Percentiles rank a stretch among this genome's conserved stretches.
Conservation (phyloP, 2,797 vertebrate genomes). For the Mormyrops boulengeri region DNA sequence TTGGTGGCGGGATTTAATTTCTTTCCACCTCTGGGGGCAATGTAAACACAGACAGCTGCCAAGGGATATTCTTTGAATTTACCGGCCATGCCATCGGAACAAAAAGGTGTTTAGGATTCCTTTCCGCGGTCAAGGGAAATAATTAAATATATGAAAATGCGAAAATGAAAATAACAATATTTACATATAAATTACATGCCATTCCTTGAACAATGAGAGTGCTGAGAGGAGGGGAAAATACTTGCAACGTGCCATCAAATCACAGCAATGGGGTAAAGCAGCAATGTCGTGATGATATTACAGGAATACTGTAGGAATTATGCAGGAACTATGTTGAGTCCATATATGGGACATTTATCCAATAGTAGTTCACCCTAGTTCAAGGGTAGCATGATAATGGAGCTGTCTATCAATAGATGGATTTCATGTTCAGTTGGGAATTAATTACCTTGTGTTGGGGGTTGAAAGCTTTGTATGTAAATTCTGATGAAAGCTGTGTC, state of each 20-base stretch:
- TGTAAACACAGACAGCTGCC: constrained; percentile 5
- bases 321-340: background rate
- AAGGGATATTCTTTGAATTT: background rate
- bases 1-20: background rate
- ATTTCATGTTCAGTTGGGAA: background rate
- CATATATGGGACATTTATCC: background rate
- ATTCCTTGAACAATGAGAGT: constrained; percentile 14
- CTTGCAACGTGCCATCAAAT: background rate
- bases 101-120: constrained; percentile 12
- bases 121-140: constrained; percentile 10
- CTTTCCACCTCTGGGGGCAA: constrained; percentile 1
- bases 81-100: background rate
- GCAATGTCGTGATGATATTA: background rate
- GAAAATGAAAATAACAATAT: constrained; percentile 21
- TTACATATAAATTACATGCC: constrained; percentile 22
- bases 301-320: background rate
- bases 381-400: constrained; percentile 9
- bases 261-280: background rate
- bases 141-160: constrained; percentile 21
- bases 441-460: background rate
- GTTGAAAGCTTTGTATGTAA: constrained; percentile 6
- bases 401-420: constrained; percentile 15
- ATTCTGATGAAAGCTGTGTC: background rate
- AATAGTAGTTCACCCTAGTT: background rate
- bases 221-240: background rate